phyloP scores from a whole-genome alignment of 2,888 invertebrate genomes.

The Spodoptera littoralis region DNA sequence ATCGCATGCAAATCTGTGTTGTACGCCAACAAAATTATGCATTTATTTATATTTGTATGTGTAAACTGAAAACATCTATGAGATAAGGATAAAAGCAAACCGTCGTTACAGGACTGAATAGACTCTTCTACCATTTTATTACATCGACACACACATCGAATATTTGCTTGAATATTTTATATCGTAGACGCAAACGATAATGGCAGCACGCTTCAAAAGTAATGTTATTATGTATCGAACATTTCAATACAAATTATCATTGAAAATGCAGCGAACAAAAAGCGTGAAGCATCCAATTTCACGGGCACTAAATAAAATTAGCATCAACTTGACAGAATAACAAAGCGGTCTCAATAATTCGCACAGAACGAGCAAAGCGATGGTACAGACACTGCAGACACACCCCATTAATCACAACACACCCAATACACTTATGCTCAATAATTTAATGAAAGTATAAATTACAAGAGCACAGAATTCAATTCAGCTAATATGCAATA shows the following conservation, averaged over 20 bases:
- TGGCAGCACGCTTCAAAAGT: conserved; percentile 61
- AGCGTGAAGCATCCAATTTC: conserved; percentile 81
- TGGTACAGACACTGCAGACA: conserved; percentile 68
- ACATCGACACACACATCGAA: conserved; percentile 66
- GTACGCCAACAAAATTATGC: conserved; percentile 19
- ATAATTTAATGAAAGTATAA: conserved; percentile 77
- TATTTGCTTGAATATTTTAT: conserved; percentile 54
- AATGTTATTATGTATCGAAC: conserved; percentile 72
- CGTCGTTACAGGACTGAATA: conserved; percentile 74
- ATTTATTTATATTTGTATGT: conserved; percentile 38
- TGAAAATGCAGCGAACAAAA: conserved; percentile 70
- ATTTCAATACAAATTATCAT: conserved; percentile 77
- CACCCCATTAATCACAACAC: conserved; percentile 75
- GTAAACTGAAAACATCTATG: conserved; percentile 32
- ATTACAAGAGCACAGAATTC: conserved; percentile 65
- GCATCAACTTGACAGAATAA: conserved; percentile 80
- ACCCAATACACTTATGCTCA: conserved; percentile 67
- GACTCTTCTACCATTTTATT: conserved; percentile 75
- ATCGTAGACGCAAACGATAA: conserved; percentile 57
- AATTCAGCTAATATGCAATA: conserved; percentile 83
- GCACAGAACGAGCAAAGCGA: conserved; percentile 78
- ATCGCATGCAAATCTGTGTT: conserved; percentile 8
- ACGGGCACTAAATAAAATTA: conserved; percentile 87
- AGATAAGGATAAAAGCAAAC: conserved; percentile 84
- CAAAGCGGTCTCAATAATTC: conserved; percentile 86